Base-by-base conservation (phyloP, 2,888 invertebrate species). In the Leucoptera coffeella region DNA sequence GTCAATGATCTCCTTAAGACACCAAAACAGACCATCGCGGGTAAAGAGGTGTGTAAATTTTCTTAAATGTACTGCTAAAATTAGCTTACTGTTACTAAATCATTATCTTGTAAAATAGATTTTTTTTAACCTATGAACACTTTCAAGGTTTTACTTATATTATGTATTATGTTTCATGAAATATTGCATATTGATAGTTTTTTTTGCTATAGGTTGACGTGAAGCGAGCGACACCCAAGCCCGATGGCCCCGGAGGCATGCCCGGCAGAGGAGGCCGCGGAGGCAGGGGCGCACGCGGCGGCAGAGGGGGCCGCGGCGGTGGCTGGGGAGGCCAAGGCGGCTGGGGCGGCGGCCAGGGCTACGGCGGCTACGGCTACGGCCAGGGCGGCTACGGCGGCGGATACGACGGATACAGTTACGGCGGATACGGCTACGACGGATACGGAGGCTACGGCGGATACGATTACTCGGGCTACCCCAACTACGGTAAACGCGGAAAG, bases 151-250 rank as follows among this genome's bases (percentile, higher is more conserved):
- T n/a, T n/a, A n/a, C n/a, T n/a, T n/a, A n/a, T n/a, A n/a, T n/a
- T n/a, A n/a, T n/a, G n/a, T n/a, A n/a, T n/a, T n/a, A n/a, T n/a
- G n/a, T n/a, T n/a, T n/a, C n/a, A n/a, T n/a, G n/a, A n/a, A n/a
- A n/a, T n/a, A n/a, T 21, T 14, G 4, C 12, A 23, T 4, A 13
- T 6, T 11, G 15, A 15, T 10, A 10, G 12, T 27, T 15, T 9
- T 12, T 10, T 13, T 25, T 25, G 22, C 26, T 41, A 26, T 49
- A 84, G 84, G 88, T 92, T 31, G 94, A 95, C 60, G 92, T 95
- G 20, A 94, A 94, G 67, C 86, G 91, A 50, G 94, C 94, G 24
- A 92, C 93, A 28, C 92, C 93, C 8, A 91, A 89, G 58, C 86
- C 86, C 3, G 88, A 89, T 41, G 79, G 80, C 12, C 74, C 80